Base-by-base conservation (phyloP, 2,797 vertebrate species). In the Tragopan temminckii region DNA sequence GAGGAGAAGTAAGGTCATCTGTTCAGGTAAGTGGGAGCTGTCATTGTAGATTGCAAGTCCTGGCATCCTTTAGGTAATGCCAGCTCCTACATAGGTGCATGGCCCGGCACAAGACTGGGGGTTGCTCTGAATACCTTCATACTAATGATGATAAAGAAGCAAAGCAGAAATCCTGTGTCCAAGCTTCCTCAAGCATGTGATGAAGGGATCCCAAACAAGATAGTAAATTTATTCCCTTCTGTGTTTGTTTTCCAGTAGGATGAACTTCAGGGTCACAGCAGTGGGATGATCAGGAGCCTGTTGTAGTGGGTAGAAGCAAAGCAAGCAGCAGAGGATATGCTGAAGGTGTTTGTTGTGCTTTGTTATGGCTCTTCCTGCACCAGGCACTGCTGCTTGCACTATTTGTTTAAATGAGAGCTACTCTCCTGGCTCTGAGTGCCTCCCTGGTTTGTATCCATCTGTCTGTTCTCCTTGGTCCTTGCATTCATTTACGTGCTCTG, bases 141-240 rank as follows among this genome's bases (percentile, higher is more conserved):
- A 5, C 42, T n/a, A 3, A 14, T 5, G 5, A 15, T 15, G 23
- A 11, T 16, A 6, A 1, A 21, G 48, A 61, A 36, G 19, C 23
- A 40, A 36, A 14, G 2, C 20, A 27, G 62, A 38, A 61, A 23
- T 45, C 9, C 1, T 0, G 3, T 7, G 19, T 19, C 18, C 18
- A 19, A 10, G 46, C 13, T 25, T n/a, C 15, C 52, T 40, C 11
- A 12, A n/a, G 62, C 3, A 18, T 36, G 1, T 4, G 40, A 16
- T 16, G 31, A 36, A 55, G 58, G 38, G 29, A 46, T 74, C 57
- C 35, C 7, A 9, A 29, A 19, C 17, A 5, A 66, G 21, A 21
- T 9, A 5, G 33, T 27, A 12, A 66, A 21, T 24, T 29, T 68
- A 1, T 18, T 40, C 33, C 58, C 33, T 43, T 20, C 43, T 38